phyloP scores from a whole-genome alignment of 2,888 invertebrate species.

The Erannis defoliaria region DNA sequence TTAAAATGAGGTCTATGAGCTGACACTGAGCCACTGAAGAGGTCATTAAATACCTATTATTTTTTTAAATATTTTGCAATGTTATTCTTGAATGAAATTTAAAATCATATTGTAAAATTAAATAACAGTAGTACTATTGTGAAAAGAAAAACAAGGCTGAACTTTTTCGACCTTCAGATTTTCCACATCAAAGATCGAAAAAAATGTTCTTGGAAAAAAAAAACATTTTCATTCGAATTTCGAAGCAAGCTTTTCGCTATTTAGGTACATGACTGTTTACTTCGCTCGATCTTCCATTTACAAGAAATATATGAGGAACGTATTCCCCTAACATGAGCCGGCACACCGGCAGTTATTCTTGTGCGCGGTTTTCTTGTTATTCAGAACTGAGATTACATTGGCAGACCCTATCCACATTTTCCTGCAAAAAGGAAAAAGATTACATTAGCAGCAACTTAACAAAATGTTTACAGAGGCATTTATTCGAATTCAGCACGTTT shows the following conservation, averaged over 20 bases:
- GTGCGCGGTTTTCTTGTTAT: conserved; percentile 2
- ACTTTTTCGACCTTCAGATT: conserved; percentile 19
- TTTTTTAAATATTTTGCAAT: not conserved
- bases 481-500: not conserved
- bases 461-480: not conserved
- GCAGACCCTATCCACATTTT: not conserved
- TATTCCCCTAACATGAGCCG: conserved; percentile 11
- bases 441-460: not conserved
- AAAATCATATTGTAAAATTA: too few species aligned
- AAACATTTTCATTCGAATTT: conserved; percentile 45
- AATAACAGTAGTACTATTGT: too few species aligned
- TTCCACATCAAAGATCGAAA: conserved; percentile 33
- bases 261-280: conserved; percentile 44
- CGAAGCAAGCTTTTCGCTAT: conserved; percentile 27
- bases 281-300: conserved; percentile 54
- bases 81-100: not conserved
- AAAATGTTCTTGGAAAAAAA: conserved; percentile 49
- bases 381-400: conserved; percentile 2
- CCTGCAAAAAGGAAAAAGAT: not conserved
- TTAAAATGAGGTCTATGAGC: not conserved
- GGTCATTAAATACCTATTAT: too few species aligned
- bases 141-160: too few species aligned
- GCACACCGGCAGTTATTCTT: conserved; percentile 10
- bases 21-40: too few species aligned
- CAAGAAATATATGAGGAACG: conserved; percentile 49